phyloP scores from a whole-genome alignment of 2,113 vertebrate species.

The Stigmatopora nigra region DNA sequence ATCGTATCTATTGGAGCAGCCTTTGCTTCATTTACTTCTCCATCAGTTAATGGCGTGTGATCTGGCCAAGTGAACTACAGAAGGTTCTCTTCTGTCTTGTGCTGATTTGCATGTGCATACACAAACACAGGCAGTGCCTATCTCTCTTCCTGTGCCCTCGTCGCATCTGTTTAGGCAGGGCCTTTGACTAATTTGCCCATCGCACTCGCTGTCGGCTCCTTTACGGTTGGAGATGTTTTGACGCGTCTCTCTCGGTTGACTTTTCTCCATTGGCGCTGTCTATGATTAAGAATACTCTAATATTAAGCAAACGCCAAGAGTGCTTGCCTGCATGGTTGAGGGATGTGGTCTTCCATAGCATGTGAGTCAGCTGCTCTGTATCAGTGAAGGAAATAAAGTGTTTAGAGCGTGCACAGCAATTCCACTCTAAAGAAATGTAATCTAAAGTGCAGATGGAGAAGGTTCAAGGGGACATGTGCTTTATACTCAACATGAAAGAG shows the following conservation, averaged over 20 bases:
- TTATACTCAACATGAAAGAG: conserved; percentile 49
- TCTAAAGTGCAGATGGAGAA: conserved; percentile 45
- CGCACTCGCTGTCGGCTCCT: conserved; percentile 69
- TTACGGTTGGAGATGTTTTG: conserved; percentile 73
- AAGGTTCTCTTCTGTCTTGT: conserved; percentile 56
- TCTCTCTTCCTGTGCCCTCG: conserved; percentile 55
- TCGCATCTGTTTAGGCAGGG: conserved; percentile 63
- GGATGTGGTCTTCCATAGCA: conserved; percentile 44
- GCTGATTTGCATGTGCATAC: conserved; percentile 50
- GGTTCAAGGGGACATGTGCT: conserved; percentile 48
- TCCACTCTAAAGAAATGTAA: conserved; percentile 60
- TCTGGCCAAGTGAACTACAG: conserved; percentile 68
- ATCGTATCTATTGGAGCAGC: conserved; percentile 78
- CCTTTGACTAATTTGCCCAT: conserved; percentile 71
- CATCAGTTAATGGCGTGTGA: conserved; percentile 77
- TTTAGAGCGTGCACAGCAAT: conserved; percentile 55
- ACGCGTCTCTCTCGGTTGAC: conserved; percentile 63
- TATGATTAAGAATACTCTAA: conserved; percentile 69
- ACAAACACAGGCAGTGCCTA: conserved; percentile 16
- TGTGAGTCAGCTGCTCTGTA: conserved; percentile 49
- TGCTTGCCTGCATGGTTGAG: conserved; percentile 48
- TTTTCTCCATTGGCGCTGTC: conserved; percentile 62
- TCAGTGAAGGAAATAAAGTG: conserved; percentile 36
- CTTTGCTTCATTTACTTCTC: conserved; percentile 76
- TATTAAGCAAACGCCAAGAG: conserved; percentile 67